phyloP scores from a whole-genome alignment of 2,888 invertebrate genomes.

The Loripinus fragilis region DNA sequence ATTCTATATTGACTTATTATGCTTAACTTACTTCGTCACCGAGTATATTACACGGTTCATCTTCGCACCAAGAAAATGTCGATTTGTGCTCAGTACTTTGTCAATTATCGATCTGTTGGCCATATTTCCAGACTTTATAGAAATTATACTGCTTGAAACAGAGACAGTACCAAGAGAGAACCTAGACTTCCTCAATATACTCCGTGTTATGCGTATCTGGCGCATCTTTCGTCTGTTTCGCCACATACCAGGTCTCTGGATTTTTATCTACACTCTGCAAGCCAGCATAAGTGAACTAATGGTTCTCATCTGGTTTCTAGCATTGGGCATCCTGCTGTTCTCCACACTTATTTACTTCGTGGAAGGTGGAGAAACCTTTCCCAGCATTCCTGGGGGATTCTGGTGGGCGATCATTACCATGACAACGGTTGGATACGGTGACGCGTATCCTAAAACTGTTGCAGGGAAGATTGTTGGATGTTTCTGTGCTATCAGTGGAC shows the following conservation, averaged over 20 bases:
- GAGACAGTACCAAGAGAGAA: conserved; percentile 47
- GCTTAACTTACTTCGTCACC: conserved; percentile 54
- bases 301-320: conserved; percentile 75
- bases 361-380: conserved; percentile 69
- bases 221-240: conserved; percentile 76
- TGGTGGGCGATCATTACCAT: conserved; percentile 81
- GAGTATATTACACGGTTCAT: conserved; percentile 57
- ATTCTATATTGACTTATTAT: conserved; percentile 51
- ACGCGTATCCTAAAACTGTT: conserved; percentile 72
- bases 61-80: conserved; percentile 48
- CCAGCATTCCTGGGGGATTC: conserved; percentile 75
- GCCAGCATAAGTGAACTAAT: conserved; percentile 77
- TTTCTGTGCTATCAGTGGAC: conserved; percentile 72
- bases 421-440: conserved; percentile 81
- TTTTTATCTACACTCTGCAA: conserved; percentile 77
- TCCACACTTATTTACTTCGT: conserved; percentile 78
- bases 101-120: conserved; percentile 64
- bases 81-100: conserved; percentile 46
- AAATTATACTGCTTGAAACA: conserved; percentile 61
- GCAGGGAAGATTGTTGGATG: conserved; percentile 77
- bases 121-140: conserved; percentile 72
- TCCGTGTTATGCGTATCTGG: conserved; percentile 73
- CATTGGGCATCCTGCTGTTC: conserved; percentile 77
- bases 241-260: conserved; percentile 77
- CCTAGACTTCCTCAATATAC: conserved; percentile 64